phyloP scores from a whole-genome alignment of 2,113 vertebrate genomes.

The Larimichthys crocea region DNA sequence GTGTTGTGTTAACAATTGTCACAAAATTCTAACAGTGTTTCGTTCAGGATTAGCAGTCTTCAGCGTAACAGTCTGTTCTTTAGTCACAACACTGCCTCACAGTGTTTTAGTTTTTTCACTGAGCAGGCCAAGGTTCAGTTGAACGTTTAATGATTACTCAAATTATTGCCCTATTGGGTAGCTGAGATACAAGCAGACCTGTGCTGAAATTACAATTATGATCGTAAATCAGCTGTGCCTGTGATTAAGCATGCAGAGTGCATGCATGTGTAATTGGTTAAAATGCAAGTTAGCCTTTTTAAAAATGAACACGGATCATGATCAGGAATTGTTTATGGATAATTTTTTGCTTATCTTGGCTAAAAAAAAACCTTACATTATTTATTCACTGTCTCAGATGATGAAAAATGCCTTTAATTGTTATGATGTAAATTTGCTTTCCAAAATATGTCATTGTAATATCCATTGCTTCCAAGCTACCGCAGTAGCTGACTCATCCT shows the following conservation, averaged over 20 bases:
- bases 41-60: background rate
- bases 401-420: too few relatives aligned
- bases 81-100: background rate
- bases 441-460: too few relatives aligned
- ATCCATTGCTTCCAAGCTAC: too few relatives aligned
- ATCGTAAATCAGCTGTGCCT: background rate
- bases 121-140: slow-evolving; percentile 40
- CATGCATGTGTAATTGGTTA: background rate
- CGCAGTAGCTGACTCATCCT: too few relatives aligned
- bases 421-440: too few relatives aligned
- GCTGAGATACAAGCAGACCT: slow-evolving; percentile 8
- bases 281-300: background rate
- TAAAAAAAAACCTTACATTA: too few relatives aligned
- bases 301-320: background rate
- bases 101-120: background rate
- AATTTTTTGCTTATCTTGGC: too few relatives aligned
- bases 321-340: too few relatives aligned
- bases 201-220: slow-evolving; percentile 11
- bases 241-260: background rate
- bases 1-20: slow-evolving; percentile 2
- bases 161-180: slow-evolving; percentile 37
- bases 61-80: background rate
- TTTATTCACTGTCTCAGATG: too few relatives aligned
- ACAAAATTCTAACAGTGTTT: background rate
- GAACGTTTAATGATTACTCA: slow-evolving; percentile 65